Base-by-base conservation (phyloP, 2,888 invertebrate species). In the Agapostemon virescens region DNA sequence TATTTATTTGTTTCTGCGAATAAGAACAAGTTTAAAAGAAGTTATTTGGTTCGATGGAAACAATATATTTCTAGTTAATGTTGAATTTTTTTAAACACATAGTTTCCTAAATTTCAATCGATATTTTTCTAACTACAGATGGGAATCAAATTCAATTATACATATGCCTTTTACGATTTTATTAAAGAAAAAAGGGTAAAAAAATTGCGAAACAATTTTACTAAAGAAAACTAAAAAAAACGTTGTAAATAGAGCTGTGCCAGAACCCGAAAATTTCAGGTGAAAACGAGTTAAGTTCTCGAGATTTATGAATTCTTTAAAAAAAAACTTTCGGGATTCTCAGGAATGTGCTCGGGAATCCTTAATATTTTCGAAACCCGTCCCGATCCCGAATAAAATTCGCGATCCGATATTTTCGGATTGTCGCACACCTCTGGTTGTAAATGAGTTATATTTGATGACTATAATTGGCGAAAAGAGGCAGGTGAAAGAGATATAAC, bases 401-500 rank as follows among this genome's bases (percentile, higher is more conserved):
- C 3, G 2, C 33, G 2, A 33, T 5, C 3, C 33, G 33, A 33
- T 4, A 33, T 33, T n/a, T 33, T 33, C 33, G 33, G 33, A 5
- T 33, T 33, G 3, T 33, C 33, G 33, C 33, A 33, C 33, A 5
- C 33, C 33, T 33, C 2, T 33, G 26, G 74, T 45, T 30, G 38
- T 45, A 45, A 63, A 45, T 74, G 42, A 79, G 67, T 36, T 81
- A 66, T 74, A 70, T 77, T 74, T 45, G 3, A 58, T 74, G 20
- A 45, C 75, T 74, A 74, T 69, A 67, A 69, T 67, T 26, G 55
- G 77, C 63, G 33, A 82, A 55, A 58, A 68, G 17, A 26, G 11
- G 49, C 42, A 23, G 26, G 45, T 20, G 68, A 52, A 64, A 45
- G 45, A 49, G 68, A 38, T 74, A 49, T 49, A 66, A 64, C 23